Evolutionary conservation across 1,140 invertebrate species (phyloP).

Genomic region (Bombus waltoni): DNA sequence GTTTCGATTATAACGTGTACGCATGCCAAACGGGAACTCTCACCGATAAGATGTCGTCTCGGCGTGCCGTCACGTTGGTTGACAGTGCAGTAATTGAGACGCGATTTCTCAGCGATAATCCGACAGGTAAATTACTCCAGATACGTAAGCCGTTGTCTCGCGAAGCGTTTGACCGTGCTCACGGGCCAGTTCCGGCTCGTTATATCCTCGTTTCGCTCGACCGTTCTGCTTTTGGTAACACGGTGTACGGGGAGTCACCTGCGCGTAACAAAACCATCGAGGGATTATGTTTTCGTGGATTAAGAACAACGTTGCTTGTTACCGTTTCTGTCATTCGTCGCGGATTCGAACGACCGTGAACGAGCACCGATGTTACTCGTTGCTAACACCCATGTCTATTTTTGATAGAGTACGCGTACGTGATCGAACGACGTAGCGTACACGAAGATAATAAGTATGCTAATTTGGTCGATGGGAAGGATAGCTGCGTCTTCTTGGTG

Average conservation of each 20-base stretch:
- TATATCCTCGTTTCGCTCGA: constrained; percentile 33
- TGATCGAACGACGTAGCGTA: neutral
- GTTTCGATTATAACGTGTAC: constrained; percentile 32
- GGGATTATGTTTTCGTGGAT: constrained; percentile 44
- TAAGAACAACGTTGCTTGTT: constrained; percentile 45
- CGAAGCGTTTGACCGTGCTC: neutral
- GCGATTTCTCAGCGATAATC: constrained; percentile 70
- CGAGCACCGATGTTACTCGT: neutral
- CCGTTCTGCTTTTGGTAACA: constrained; percentile 37
- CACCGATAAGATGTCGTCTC: constrained; percentile 35
- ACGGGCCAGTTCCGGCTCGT: constrained; percentile 20
- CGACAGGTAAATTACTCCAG: constrained; percentile 70
- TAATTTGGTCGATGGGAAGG: constrained; percentile 19
- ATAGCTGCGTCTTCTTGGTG: neutral
- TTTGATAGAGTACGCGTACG: neutral
- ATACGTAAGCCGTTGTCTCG: constrained; percentile 45
- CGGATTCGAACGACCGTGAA: neutral
- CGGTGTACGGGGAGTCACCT: neutral
- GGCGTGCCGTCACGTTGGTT: constrained; percentile 38
- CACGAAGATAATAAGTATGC: constrained; percentile 19
- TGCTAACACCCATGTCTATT: neutral
- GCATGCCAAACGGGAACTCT: neutral
- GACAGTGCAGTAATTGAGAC: constrained; percentile 72
- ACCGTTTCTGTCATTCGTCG: constrained; percentile 45
- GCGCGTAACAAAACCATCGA: constrained; percentile 35